Evolutionary conservation across 37 sponge, comb jelly and placozoan genomes (phyloP).

Genomic region (Eunapius fragilis): DNA sequence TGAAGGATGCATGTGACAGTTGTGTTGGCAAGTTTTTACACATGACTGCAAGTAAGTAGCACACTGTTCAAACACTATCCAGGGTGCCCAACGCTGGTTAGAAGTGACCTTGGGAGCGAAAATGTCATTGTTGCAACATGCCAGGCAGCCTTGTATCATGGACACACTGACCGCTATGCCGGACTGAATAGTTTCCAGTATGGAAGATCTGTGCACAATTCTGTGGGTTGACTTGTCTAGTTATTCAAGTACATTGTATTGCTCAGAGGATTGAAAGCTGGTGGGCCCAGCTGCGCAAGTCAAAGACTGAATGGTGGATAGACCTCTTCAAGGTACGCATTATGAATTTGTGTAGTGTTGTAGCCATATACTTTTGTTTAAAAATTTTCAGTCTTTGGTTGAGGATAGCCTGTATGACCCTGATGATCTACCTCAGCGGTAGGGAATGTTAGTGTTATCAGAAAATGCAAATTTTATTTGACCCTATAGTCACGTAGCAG

Average conservation of each 20-base stretch:
- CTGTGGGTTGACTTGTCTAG: not conserved
- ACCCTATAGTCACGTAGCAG: not conserved
- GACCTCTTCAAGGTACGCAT: slow-evolving; percentile 12
- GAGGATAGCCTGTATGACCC: slow-evolving; percentile 14
- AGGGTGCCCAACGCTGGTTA: slow-evolving; percentile 39
- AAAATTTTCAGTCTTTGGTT: not conserved
- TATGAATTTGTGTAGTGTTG: not conserved
- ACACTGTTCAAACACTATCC: not conserved
- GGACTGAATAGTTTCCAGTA: slow-evolving; percentile 14
- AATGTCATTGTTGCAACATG: slow-evolving; percentile 23
- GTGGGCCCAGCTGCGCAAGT: slow-evolving; percentile 25
- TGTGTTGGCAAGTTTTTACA: not conserved
- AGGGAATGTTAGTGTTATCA: not conserved
- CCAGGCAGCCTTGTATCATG: slow-evolving; percentile 9
- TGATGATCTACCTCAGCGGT: not conserved
- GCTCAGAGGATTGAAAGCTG: slow-evolving; percentile 41
- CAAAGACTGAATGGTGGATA: slow-evolving; percentile 37
- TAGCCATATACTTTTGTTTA: not conserved
- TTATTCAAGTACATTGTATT: not conserved
- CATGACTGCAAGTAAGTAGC: not conserved
- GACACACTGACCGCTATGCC: slow-evolving; percentile 14
- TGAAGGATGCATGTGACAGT: not conserved
- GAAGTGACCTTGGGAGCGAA: slow-evolving; percentile 36
- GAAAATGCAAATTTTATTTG: not conserved
- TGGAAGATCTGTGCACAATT: slow-evolving; percentile 31